phyloP scores from a whole-genome alignment of 2,797 vertebrate species.

The Gallinago solitaria region DNA sequence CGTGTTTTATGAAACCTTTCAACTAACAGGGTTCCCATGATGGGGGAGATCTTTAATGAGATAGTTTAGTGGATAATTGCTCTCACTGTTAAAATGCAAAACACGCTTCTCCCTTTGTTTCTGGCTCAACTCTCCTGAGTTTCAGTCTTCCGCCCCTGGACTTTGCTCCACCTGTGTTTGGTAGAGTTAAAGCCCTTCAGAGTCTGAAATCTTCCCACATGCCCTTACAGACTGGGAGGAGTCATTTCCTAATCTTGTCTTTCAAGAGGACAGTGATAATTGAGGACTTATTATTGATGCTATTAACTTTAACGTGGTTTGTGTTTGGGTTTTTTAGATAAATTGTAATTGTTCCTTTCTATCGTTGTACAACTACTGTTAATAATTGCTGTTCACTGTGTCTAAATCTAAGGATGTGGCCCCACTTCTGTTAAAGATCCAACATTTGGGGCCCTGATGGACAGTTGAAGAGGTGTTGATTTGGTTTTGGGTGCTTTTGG shows the following conservation, averaged over 20 bases:
- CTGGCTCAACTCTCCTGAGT: not conserved
- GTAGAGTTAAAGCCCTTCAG: not conserved
- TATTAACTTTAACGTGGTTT: not conserved
- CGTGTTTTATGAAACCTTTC: not conserved
- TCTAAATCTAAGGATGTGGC: not conserved
- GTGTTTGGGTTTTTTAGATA: not conserved
- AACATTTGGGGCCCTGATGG: not conserved
- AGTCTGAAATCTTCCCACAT: not conserved
- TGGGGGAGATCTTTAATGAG: not conserved
- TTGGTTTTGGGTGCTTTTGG: not conserved
- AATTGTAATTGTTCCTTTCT: not conserved
- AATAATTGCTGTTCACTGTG: not conserved
- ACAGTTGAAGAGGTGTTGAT: not conserved
- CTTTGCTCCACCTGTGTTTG: not conserved
- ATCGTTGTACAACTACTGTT: not conserved
- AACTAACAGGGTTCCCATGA: not conserved
- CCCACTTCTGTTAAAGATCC: not conserved
- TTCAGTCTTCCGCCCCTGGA: not conserved
- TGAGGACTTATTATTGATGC: not conserved
- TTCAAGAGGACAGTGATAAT: not conserved
- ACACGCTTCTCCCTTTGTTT: not conserved
- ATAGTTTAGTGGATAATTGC: not conserved
- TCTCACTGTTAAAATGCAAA: not conserved
- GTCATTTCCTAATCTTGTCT: not conserved
- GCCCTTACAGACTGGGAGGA: not conserved